These are phyloP conservation scores for Asobara japonica DNA, from an alignment of 1,140 invertebrate genomes.

Conservation along the genomic window DNA sequence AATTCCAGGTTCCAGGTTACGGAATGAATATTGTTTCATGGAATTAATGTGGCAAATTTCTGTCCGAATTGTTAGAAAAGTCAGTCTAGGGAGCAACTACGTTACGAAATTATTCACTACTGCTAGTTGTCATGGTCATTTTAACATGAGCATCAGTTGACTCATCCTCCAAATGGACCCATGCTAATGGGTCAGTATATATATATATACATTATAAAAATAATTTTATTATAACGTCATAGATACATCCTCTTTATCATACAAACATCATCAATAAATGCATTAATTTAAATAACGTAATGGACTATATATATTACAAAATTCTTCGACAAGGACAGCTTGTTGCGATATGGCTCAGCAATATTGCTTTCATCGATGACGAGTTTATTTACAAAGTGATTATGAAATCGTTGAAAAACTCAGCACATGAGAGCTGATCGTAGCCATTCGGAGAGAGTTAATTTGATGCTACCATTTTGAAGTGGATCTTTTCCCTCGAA, in stretches of 20 bases:
- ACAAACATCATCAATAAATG: constrained; percentile 19
- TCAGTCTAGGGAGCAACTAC: too few species aligned
- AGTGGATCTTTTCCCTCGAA: constrained; percentile 85
- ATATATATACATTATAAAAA: constrained; percentile 50
- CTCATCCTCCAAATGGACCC: too few species aligned
- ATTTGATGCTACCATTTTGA: constrained; percentile 83
- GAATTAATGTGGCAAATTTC: too few species aligned
- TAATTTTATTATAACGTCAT: constrained; percentile 52
- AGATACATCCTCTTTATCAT: constrained; percentile 42
- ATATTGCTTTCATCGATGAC: constrained; percentile 25
- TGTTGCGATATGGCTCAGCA: constrained; percentile 40
- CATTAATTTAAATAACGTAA: background rate
- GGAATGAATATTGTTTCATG: too few species aligned
- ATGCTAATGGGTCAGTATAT: too few species aligned
- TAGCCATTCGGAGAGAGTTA: constrained; percentile 84
- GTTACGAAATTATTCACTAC: too few species aligned
- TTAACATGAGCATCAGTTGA: too few species aligned
- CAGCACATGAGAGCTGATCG: constrained; percentile 79
- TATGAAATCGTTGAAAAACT: constrained; percentile 45
- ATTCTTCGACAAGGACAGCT: background rate
- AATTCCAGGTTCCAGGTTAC: too few species aligned
- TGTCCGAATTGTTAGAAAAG: too few species aligned
- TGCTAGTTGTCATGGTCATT: too few species aligned
- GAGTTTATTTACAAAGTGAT: constrained; percentile 55
- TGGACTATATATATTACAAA: background rate